A percentile compares a stretch with the other conserved stretches of the same genome.
These are phyloP conservation scores for Vultur gryphus DNA, from an alignment of 2,797 vertebrate species.

Conservation along the genomic window DNA sequence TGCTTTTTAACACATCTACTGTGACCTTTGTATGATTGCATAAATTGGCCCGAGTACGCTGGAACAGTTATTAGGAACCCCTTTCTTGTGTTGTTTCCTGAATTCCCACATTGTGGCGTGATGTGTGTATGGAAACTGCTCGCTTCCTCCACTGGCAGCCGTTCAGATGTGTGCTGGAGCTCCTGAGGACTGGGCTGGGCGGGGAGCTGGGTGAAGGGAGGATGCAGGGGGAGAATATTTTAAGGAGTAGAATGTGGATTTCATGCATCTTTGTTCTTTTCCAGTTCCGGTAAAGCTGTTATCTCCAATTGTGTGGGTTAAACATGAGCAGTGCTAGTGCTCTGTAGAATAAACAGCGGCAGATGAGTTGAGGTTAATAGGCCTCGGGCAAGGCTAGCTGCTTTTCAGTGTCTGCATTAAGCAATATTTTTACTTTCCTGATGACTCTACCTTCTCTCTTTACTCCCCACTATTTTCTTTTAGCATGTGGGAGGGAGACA, in stretches of 20 bases:
- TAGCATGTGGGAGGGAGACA: conserved; percentile 20
- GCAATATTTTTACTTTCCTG: background rate
- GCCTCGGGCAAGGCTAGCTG: background rate
- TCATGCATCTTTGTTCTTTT: conserved; percentile 36
- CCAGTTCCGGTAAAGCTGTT: conserved; percentile 24
- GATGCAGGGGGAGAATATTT: background rate
- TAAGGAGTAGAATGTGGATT: conserved; percentile 9
- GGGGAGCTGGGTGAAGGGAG: background rate
- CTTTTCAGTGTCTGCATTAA: background rate
- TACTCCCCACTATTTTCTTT: background rate
- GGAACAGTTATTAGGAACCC: conserved; percentile 30
- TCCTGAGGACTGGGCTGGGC: background rate
- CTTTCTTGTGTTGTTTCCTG: conserved; percentile 72
- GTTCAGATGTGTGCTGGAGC: conserved; percentile 17
- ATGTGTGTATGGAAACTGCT: conserved; percentile 70
- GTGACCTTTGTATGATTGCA: conserved; percentile 60
- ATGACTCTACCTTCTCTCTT: background rate
- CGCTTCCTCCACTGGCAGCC: conserved; percentile 62
- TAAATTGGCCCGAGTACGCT: conserved; percentile 41
- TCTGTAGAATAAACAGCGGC: background rate
- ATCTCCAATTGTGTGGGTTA: background rate
- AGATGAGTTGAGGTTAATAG: background rate
- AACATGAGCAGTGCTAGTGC: background rate
- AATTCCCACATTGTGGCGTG: conserved; percentile 73
- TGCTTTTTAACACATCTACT: conserved; percentile 44